Evolutionary conservation across 1,140 invertebrate genomes (phyloP).

Genomic region (Dermatophagoides farinae): DNA sequence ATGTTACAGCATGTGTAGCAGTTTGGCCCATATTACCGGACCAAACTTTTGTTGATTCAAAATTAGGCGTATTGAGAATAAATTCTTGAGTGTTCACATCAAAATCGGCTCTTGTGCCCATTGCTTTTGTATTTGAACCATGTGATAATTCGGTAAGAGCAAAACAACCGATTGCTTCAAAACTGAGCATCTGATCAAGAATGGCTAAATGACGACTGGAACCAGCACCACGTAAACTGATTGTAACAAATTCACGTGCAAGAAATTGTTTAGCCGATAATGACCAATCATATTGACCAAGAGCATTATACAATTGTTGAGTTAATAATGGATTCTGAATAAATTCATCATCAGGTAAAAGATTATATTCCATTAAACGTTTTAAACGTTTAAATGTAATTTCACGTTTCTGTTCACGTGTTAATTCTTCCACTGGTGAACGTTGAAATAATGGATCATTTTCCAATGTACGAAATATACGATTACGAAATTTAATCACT

Average conservation of each 20-base stretch:
- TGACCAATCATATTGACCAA: constrained; percentile 49
- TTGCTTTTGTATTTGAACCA: constrained; percentile 74
- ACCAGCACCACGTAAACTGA: constrained; percentile 41
- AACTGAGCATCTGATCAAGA: constrained; percentile 9
- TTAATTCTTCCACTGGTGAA: constrained; percentile 31
- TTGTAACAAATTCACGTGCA: constrained; percentile 18
- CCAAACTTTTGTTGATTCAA: constrained; percentile 90
- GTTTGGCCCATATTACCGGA: constrained; percentile 66
- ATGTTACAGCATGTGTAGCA: constrained; percentile 51
- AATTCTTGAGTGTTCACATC: constrained; percentile 50
- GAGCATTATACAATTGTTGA: constrained; percentile 25
- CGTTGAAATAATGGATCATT: constrained; percentile 53
- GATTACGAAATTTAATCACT: constrained; percentile 44
- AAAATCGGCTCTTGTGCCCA: constrained; percentile 73
- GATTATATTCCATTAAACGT: constrained; percentile 38
- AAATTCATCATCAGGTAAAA: constrained; percentile 37
- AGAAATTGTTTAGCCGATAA: constrained; percentile 39
- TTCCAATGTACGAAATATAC: constrained; percentile 55
- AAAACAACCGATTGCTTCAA: constrained; percentile 47
- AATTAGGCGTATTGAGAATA: constrained; percentile 70
- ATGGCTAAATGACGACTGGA: constrained; percentile 45
- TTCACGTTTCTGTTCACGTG: constrained; percentile 45
- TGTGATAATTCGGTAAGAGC: constrained; percentile 79
- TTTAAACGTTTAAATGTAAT: constrained; percentile 38
- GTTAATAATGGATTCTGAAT: constrained; percentile 27